Evolutionary conservation across 2,113 vertebrate genomes (phyloP), one percentile per base, ranked within the genome.

Genomic region (Forbesichthys agassizii): DNA sequence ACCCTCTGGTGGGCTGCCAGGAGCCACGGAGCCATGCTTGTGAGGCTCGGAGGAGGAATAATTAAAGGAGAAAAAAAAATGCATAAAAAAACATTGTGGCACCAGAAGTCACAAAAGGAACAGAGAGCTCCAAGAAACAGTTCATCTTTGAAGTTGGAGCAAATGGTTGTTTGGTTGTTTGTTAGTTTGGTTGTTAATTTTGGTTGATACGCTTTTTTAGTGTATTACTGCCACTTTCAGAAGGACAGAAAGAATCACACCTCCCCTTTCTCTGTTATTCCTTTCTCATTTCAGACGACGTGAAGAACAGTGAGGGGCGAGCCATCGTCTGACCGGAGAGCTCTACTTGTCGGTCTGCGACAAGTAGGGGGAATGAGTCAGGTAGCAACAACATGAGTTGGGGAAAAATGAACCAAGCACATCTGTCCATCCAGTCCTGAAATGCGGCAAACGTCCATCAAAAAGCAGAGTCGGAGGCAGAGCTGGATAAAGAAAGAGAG

Each of bases 81-180:
- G 76, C 84, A 89, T 91, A 92, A 92, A 91, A 42, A 91, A 92
- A 90, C 86, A 84, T 90, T 91, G 92, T 93, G 93, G 92, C 92
- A 93, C 92, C 92, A 93, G 91, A 91, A 93, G 92, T 93, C 92
- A 94, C 90, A 89, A 92, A 93, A 91, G 89, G 88, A 94, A 92
- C 91, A 88, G 88, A 90, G 82, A 80, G 90, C 91, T 92, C 92
- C 93, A 90, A 85, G 88, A 89, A 91, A 92, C 88, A 93, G 93
- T 93, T 92, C 86, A 90, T 93, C 91, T 91, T 93, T 92, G 90
- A 92, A 92, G 86, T 87, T 90, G 91, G 91, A 93, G 92, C 92
- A 90, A 89, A 88, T 86, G 86, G 86, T 90, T 91, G 91, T 91
- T 93, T 93, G 91, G 88, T 93, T 92, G 90, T 72, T 84, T 83